A percentile compares a stretch with the other conserved stretches of the same genome.
phyloP scores from a whole-genome alignment of 2,113 vertebrate species.

The Ceuthmochares aereus region DNA sequence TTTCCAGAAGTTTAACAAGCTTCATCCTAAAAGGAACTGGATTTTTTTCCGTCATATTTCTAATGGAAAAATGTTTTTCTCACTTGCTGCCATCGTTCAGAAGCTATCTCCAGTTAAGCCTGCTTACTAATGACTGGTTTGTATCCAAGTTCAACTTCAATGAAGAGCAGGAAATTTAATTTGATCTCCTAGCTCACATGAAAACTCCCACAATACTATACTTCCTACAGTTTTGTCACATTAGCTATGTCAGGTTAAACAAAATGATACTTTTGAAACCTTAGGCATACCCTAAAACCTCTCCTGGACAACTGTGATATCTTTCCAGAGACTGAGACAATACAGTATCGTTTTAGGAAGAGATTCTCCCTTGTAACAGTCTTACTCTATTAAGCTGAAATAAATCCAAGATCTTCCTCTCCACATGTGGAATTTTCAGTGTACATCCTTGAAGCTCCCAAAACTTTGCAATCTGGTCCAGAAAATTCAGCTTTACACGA shows the following conservation, averaged over 20 bases:
- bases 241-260: neutral
- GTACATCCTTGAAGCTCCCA: constrained; percentile 98
- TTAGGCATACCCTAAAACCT: neutral
- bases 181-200: neutral
- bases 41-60: neutral
- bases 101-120: neutral
- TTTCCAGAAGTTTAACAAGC: neutral
- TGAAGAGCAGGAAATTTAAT: neutral
- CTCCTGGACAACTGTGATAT: neutral
- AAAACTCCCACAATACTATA: neutral
- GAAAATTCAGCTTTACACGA: constrained; percentile 95
- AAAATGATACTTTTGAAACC: neutral
- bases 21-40: neutral
- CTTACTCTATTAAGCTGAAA: constrained; percentile 94
- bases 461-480: constrained; percentile 99
- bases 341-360: neutral
- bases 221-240: neutral
- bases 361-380: neutral
- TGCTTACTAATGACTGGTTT: neutral
- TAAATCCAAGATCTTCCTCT: constrained; percentile 95
- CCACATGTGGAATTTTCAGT: constrained; percentile 96
- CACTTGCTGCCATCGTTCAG: neutral
- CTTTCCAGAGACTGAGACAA: neutral
- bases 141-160: neutral
- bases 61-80: neutral